Conservation (phyloP, 2,888 invertebrate genomes). For the Sphaeridia pumilis region DNA sequence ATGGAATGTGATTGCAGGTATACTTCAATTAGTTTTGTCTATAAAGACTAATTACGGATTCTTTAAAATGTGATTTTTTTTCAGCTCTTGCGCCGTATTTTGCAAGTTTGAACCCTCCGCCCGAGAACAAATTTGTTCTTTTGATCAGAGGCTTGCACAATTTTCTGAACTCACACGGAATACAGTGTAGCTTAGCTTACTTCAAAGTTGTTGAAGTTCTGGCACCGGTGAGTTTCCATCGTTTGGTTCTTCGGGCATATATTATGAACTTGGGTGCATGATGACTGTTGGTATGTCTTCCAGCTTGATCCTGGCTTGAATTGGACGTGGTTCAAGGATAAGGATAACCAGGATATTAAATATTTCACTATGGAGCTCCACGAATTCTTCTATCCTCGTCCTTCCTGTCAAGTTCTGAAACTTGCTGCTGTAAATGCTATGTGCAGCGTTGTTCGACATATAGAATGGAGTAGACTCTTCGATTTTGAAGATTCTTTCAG, state of each 20-base stretch:
- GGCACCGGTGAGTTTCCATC: slow-evolving; percentile 4
- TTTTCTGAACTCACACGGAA: neutral
- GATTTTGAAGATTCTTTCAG: too few species aligned
- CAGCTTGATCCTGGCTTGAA: slow-evolving; percentile 2
- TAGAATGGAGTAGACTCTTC: neutral
- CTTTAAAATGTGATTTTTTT: neutral
- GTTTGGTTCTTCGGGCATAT: neutral
- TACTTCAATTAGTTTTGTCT: neutral
- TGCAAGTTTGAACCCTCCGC: neutral
- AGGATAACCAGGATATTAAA: neutral
- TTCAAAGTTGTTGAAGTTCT: slow-evolving; percentile 4
- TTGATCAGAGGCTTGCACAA: slow-evolving; percentile 1
- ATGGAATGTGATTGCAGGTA: slow-evolving; percentile 16
- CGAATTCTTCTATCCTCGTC: neutral
- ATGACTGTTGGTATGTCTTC: neutral
- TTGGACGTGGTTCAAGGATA: neutral
- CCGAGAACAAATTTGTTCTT: slow-evolving; percentile 6
- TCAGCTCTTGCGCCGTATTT: neutral
- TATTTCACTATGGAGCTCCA: slow-evolving; percentile 5
- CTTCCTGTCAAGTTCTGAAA: slow-evolving; percentile 5
- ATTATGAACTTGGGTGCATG: neutral
- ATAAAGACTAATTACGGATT: neutral
- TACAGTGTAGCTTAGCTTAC: slow-evolving; percentile 1
- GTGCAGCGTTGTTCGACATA: slow-evolving; percentile 6
- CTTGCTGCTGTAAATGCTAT: slow-evolving; percentile 19